A percentile compares a stretch with the other conserved stretches of the same genome.
phyloP scores from a whole-genome alignment of 2,797 vertebrate species.

The Sorex maritimensis region DNA sequence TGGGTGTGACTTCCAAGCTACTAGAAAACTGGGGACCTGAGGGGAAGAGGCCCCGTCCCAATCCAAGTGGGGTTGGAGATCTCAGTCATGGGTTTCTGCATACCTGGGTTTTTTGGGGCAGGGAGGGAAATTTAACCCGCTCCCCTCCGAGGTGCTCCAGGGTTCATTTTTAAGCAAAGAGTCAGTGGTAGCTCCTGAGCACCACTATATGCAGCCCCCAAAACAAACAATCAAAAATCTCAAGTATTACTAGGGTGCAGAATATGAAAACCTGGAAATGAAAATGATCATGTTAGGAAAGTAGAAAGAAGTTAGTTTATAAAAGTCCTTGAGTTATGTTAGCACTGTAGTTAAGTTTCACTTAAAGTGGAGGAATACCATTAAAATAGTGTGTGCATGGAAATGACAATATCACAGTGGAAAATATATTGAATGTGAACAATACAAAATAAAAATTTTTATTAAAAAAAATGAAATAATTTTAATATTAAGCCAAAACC shows the following conservation, averaged over 20 bases:
- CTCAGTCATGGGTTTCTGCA: no score
- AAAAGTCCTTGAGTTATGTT: not conserved
- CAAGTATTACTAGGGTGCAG: not conserved
- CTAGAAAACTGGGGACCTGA: no score
- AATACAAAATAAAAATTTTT: constrained; percentile 46
- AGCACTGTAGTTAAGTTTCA: constrained; percentile 3
- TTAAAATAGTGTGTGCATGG: constrained; percentile 28
- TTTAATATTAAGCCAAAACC: constrained; percentile 16
- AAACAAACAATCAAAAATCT: no score
- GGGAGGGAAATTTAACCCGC: no score
- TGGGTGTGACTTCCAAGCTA: no score
- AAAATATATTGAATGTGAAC: not conserved
- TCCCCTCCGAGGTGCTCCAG: no score
- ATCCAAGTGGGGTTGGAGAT: no score
- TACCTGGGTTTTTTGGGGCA: no score
- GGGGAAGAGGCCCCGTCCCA: no score
- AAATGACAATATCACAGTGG: constrained; percentile 37
- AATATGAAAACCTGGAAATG: not conserved
- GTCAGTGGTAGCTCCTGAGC: no score
- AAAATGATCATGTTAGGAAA: not conserved
- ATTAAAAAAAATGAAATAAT: constrained; percentile 36
- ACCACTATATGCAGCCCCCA: no score
- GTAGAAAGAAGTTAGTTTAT: not conserved
- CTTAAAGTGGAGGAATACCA: not conserved
- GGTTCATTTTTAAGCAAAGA: no score